phyloP scores from a whole-genome alignment of 2,797 vertebrate species.

The Micromesistius poutassou region DNA sequence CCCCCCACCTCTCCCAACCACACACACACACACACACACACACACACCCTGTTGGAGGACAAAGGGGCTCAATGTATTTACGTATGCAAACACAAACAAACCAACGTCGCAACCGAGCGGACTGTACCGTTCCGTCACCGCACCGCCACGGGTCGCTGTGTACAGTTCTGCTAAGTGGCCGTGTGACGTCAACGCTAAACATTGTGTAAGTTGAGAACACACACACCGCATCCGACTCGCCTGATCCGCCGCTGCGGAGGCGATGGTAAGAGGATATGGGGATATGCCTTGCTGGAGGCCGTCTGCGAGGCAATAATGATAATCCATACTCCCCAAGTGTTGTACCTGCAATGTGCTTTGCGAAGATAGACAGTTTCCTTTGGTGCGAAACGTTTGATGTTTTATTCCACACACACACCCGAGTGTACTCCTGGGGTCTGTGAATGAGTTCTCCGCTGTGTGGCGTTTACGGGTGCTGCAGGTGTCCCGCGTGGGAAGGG shows the following conservation, averaged over 20 bases:
- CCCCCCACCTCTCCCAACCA: not conserved
- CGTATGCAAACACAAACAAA: not conserved
- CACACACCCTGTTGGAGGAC: conserved; percentile 3
- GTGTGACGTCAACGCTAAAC: no score
- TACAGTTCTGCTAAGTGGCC: no score
- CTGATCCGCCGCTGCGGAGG: not conserved
- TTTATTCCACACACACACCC: not conserved
- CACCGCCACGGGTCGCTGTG: no score
- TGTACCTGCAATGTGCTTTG: not conserved
- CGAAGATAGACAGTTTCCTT: not conserved
- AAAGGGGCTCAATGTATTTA: not conserved
- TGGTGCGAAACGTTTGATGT: not conserved
- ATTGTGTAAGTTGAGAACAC: no score
- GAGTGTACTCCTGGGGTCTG: not conserved
- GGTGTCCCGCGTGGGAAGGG: no score
- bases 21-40: not conserved
- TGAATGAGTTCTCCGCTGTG: not conserved
- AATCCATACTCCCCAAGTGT: not conserved
- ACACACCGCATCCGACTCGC: not conserved
- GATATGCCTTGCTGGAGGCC: not conserved
- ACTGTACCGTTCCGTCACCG: no score
- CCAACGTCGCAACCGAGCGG: not conserved
- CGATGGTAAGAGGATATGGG: not conserved
- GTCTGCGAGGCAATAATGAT: not conserved
- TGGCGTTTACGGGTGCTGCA: not conserved